Evolutionary conservation across 2,113 vertebrate genomes (phyloP), one percentile per base, ranked within the genome.

Genomic region (Hystrix cristata): DNA sequence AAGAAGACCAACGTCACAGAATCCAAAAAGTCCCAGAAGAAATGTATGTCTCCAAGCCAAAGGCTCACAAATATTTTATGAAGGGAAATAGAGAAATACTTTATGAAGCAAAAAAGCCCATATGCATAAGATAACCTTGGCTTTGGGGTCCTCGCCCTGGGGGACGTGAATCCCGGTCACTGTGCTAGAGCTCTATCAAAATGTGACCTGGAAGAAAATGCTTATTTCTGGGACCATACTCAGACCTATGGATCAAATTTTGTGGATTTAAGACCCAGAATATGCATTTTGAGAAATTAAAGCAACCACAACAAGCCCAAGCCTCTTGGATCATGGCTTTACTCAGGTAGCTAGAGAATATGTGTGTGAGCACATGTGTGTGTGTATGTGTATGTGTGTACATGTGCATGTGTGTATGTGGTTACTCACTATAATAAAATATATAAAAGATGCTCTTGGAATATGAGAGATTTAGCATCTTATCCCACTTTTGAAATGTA

Each of bases 1-100:
- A 98, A 98, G 98, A 90, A 38, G 16, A 79, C 79, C 21, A 96
- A 4, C 8, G 0, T 82, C 13, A 79, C 5, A 7, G 0, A 55
- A 84, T 84, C 23, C 34, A 64, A 18, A 76, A 76, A n/a, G 21
- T 87, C 60, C 31, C 53, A 46, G 11, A 76, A 62, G 15, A 90
- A 60, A 85, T 16, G 11, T 43, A 14, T 31, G 38, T 85, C 85
- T 85, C 51, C 38, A 81, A 67, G 18, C 80, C 67, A 78, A 82
- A 91, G 72, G 5, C 60, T 87, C 18, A 27, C 29, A 19, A 94
- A 43, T 21, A 67, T 12, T 64, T 87, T 38, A 13, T 31, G 59
- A 65, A 51, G 57, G 38, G 38, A 38, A 38, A 38, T 38, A 38
- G 21, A 94, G 57, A 65, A 94, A 43, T 21, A 67, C 9, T 64